Evolutionary conservation across 2,888 invertebrate genomes (phyloP), one percentile per base, ranked within the genome.

Genomic region (Beris morrisii): DNA sequence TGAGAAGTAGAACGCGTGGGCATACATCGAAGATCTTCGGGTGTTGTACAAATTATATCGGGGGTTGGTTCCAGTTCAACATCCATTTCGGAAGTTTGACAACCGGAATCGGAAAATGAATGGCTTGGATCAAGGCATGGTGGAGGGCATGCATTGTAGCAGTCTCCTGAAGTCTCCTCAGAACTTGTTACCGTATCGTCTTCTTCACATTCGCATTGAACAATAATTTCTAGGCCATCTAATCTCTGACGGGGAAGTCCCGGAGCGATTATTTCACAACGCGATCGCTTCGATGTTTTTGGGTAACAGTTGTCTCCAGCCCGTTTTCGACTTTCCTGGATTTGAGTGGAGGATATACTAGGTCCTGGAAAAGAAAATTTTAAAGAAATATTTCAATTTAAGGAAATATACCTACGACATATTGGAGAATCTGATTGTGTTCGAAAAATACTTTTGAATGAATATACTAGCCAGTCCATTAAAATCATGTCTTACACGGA

Each of bases 201-300:
- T 9, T 61, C 22, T 61, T 61, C 61, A 38, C 61, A 61, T 52
- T 61, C 43, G n/a, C 44, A 65, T 6, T 56, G 44, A 5, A 44
- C 43, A 30, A 57, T 57, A 4, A 65, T 50, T 45, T 53, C 54
- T 7, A 64, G 28, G 12, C 53, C 53, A 11, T 66, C 54, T 45
- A 66, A 53, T 28, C 52, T 58, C 45, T 66, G 66, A n/a, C 54
- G 48, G 7, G 66, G 66, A 13, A 66, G 53, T 22, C 66, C 66
- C 3, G 66, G 66, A 5, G 64, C 61, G 15, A 61, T 61, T 11
- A 61, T 15, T 38, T 30, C 12, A 22, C 61, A 61, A 7, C 52
- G 38, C 9, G 61, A 38, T 11, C 32, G n/a, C 31, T 52, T 61
- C 3, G 52, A 32, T 9, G 28, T 32, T 9, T 11, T 11, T 3